Evolutionary conservation across 2,888 invertebrate species (phyloP), one percentile per base, ranked within the genome.

Genomic region (Cyclophora punctaria): DNA sequence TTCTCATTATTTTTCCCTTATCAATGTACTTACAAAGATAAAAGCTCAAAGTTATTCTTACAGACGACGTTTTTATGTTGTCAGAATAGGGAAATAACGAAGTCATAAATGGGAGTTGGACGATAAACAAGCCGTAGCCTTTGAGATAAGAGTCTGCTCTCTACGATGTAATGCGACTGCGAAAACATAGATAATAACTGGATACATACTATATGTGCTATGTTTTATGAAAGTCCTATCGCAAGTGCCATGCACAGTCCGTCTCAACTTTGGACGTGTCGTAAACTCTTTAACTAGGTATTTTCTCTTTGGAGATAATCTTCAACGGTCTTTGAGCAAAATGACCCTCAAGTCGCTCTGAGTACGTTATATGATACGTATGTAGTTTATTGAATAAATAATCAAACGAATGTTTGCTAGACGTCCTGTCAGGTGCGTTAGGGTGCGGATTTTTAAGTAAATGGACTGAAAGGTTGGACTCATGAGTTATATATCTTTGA

Each of bases 51-150:
- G 73, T 79, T 81, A 83, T 81, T 81, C 77, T 75, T 72, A 72
- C 72, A 72, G 81, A 83, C 78, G 84, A 80, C 83, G 76, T 84
- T 85, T 85, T 85, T 85, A 84, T 83, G 81, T 83, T 75, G 75
- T 76, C 76, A 73, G 78, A 86, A 84, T 84, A 84, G 81, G 80
- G 75, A 85, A 84, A 84, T 86, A 84, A 85, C 80, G 83, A 82
- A 84, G 75, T 81, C 83, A 81, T 84, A 84, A 82, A 84, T 81
- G 80, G 71, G 66, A 80, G 75, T 82, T 65, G 73, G 77, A 78
- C 80, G 79, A 85, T 84, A 85, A 85, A 86, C 82, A 85, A 82
- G 79, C 79, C 75, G 72, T 76, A 74, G 74, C 69, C 71, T 67
- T 62, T 59, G 73, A 82, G 81, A 84, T 83, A 83, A 83, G 78